These are phyloP conservation scores for Ciconia nigra DNA, from an alignment of 2,797 vertebrate species.

Conservation along the genomic window DNA sequence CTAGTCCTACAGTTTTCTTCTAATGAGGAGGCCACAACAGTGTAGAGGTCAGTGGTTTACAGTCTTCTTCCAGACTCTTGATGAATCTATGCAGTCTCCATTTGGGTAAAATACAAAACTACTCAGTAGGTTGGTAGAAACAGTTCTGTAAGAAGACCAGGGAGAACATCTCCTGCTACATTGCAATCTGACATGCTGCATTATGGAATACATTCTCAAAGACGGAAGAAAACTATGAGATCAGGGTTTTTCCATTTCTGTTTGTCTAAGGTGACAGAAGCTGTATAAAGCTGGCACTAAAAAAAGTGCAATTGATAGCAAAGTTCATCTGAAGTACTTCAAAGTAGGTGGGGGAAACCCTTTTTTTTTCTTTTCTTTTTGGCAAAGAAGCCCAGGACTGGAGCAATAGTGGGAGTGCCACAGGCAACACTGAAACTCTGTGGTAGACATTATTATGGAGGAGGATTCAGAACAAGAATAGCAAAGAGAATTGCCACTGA, in stretches of 20 bases:
- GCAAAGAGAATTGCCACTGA: background rate
- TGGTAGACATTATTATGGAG: background rate
- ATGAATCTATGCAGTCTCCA: background rate
- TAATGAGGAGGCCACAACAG: background rate
- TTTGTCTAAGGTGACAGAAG: slow-evolving; percentile 49
- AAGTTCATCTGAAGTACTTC: slow-evolving; percentile 23
- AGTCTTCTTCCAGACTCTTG: background rate
- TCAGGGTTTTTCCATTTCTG: slow-evolving; percentile 55
- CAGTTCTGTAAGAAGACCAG: background rate
- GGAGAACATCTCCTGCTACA: background rate
- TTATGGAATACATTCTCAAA: background rate
- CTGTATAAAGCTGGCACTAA: slow-evolving; percentile 26
- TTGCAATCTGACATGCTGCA: background rate
- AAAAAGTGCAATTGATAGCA: background rate
- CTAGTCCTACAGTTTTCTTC: background rate
- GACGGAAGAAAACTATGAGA: slow-evolving; percentile 23
- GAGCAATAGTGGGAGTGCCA: background rate
- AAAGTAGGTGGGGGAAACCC: slow-evolving; percentile 41
- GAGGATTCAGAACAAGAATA: background rate
- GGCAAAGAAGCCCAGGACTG: background rate
- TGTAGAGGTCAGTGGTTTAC: background rate
- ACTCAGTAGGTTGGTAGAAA: background rate
- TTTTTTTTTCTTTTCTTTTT: background rate
- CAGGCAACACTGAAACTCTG: background rate
- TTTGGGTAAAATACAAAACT: background rate